Evolutionary conservation across 92 coral and sea anemone species (phyloP).

Genomic region (Parazoanthus swiftii): DNA sequence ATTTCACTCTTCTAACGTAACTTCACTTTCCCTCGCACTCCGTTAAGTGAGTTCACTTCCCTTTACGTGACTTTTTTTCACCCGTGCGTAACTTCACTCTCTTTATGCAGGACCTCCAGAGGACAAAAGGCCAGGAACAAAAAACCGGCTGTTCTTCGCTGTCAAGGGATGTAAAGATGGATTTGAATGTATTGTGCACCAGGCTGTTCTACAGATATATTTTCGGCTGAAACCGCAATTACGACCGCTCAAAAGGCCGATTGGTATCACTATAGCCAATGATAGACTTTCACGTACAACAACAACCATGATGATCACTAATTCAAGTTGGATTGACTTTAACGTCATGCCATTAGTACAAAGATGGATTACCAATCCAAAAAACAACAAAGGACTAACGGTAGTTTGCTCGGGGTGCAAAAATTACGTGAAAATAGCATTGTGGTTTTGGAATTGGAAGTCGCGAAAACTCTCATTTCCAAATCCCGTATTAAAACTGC

Average conservation of each 20-base stretch:
- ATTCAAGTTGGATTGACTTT: conserved; percentile 35
- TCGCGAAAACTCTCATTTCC: background rate
- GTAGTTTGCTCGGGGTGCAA: background rate
- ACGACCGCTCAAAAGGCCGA: background rate
- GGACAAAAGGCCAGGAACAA: background rate
- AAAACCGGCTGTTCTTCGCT: conserved; percentile 28
- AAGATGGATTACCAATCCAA: conserved; percentile 3
- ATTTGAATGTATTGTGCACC: background rate
- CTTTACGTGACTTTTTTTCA: background rate
- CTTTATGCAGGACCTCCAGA: background rate
- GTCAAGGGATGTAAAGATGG: conserved; percentile 24
- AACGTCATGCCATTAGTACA: conserved; percentile 6
- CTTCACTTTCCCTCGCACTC: background rate
- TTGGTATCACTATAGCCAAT: background rate
- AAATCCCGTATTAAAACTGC: background rate
- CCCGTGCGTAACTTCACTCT: background rate
- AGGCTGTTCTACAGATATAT: conserved; percentile 5
- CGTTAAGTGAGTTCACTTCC: background rate
- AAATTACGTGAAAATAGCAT: background rate
- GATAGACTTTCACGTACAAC: background rate
- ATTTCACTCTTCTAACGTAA: background rate
- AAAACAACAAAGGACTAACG: conserved; percentile 3
- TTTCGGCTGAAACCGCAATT: background rate
- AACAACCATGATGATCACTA: background rate
- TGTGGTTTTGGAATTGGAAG: conserved; percentile 37